Evolutionary conservation across 2,797 vertebrate species (phyloP).

Genomic region (Myotis vivesi): DNA sequence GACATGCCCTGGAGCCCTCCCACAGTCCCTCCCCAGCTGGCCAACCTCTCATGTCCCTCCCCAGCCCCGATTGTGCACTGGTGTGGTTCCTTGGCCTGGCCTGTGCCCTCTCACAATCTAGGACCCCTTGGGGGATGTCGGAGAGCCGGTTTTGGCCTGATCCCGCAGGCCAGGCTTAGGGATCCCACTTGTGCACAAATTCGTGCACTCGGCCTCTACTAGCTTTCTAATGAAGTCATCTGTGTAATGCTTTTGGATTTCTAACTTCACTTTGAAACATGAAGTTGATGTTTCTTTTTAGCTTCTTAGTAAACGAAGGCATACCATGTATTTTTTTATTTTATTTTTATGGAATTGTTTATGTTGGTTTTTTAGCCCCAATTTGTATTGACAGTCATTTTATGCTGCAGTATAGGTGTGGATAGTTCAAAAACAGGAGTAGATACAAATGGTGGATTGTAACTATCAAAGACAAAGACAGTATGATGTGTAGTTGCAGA

Average conservation of each 20-base stretch:
- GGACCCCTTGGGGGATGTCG: no score
- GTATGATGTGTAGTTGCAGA: background rate
- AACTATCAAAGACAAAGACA: slow-evolving; percentile 37
- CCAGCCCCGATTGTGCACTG: no score
- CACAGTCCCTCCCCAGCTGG: no score
- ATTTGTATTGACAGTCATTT: slow-evolving; percentile 9
- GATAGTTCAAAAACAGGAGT: background rate
- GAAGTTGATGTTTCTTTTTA: background rate
- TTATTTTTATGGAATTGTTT: slow-evolving; percentile 38
- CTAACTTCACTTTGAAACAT: slow-evolving; percentile 45
- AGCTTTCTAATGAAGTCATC: slow-evolving; percentile 1
- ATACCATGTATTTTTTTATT: background rate
- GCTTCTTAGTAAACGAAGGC: background rate
- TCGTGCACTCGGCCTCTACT: no score
- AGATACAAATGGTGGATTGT: background rate
- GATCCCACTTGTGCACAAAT: no score
- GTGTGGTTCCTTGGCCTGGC: no score
- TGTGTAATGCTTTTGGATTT: background rate
- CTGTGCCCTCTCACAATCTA: no score
- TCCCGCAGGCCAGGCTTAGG: no score
- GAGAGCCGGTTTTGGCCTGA: no score
- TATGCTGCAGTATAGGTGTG: background rate
- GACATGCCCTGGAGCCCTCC: no score
- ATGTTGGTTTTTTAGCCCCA: background rate
- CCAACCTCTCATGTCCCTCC: no score